Percentiles rank a stretch among this genome's conserved stretches.
Conservation (phyloP, 2,797 vertebrate species). For the Pampus argenteus region DNA sequence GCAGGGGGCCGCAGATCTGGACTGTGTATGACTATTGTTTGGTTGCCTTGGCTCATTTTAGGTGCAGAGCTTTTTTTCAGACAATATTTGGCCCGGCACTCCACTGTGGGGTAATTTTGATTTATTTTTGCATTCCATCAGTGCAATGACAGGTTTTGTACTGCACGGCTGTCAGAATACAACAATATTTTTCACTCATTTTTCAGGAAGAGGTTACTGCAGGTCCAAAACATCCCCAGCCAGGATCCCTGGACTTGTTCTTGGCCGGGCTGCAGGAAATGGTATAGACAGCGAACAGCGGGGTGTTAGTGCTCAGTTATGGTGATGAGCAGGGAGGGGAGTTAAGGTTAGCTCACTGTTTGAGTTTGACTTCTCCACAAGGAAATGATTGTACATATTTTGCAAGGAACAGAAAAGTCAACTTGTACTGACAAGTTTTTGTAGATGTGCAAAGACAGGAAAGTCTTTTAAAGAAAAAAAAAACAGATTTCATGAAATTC, state of each 20-base stretch:
- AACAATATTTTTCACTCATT: slow-evolving; percentile 38
- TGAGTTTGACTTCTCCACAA: slow-evolving; percentile 8
- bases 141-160: slow-evolving; percentile 19
- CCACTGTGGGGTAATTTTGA: slow-evolving; percentile 34
- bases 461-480: too few species aligned
- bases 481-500: neutral
- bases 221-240: slow-evolving; percentile 25
- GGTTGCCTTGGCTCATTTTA: slow-evolving; percentile 34
- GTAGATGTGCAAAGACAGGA: neutral
- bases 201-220: slow-evolving; percentile 10
- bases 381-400: slow-evolving; percentile 8
- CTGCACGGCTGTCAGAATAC: slow-evolving; percentile 30
- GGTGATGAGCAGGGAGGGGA: slow-evolving; percentile 6
- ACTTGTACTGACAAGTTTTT: too few species aligned
- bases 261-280: slow-evolving; percentile 43
- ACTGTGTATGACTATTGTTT: slow-evolving; percentile 20
- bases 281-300: slow-evolving; percentile 21
- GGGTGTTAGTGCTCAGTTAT: slow-evolving; percentile 25
- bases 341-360: slow-evolving; percentile 14
- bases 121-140: slow-evolving; percentile 49
- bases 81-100: slow-evolving; percentile 18
- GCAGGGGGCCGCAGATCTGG: slow-evolving; percentile 13
- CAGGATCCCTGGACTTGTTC: slow-evolving; percentile 32
- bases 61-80: slow-evolving; percentile 11
- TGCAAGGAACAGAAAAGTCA: neutral